These are phyloP conservation scores for Brachionus manjavacas DNA, from an alignment of 1,140 invertebrate species.

Conservation along the genomic window DNA sequence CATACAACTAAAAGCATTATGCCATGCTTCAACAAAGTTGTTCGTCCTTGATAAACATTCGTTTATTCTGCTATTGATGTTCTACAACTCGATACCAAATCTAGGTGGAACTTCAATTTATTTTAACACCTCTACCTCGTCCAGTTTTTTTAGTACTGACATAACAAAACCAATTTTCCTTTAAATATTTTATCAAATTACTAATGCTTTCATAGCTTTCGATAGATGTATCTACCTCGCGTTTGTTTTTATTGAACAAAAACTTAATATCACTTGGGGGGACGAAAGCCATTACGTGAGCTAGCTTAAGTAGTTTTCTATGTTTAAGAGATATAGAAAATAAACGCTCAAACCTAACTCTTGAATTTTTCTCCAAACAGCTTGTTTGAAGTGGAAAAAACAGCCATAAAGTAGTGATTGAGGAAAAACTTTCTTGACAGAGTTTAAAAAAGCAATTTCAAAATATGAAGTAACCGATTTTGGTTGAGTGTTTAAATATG, in stretches of 20 bases:
- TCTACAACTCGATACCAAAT: background rate
- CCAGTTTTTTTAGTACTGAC: conserved; percentile 10
- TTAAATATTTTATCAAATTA: background rate
- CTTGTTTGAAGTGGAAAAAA: background rate
- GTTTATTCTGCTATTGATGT: conserved; percentile 29
- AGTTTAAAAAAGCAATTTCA: background rate
- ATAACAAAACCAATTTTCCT: background rate
- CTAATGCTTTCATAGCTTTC: background rate
- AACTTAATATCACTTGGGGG: background rate
- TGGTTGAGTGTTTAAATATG: background rate
- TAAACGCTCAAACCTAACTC: background rate
- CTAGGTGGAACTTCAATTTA: background rate
- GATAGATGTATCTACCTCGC: background rate
- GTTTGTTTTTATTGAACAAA: background rate
- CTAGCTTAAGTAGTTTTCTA: conserved; percentile 1
- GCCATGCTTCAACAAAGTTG: background rate
- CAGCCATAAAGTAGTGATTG: background rate
- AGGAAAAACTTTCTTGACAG: background rate
- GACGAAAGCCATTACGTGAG: background rate
- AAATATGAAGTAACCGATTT: background rate
- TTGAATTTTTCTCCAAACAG: conserved; percentile 34
- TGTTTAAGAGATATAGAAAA: background rate
- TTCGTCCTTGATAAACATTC: background rate
- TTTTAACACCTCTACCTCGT: background rate
- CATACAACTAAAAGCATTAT: background rate